Base-by-base conservation (phyloP, 2,797 vertebrate genomes). In the Scleropages formosus region DNA sequence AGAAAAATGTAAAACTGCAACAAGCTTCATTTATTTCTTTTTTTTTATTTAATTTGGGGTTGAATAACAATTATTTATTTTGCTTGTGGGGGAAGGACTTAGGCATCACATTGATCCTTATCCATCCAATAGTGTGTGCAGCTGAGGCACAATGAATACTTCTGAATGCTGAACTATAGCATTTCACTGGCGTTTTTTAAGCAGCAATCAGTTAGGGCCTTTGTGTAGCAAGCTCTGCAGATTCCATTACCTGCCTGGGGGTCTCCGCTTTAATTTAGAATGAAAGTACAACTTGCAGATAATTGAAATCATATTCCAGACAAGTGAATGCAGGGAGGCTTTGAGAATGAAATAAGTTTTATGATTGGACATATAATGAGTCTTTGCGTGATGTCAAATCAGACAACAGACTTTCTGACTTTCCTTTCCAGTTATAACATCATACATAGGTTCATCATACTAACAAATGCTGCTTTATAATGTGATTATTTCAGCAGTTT, bases 231-330 rank as follows among this genome's bases (percentile, higher is more conserved):
- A 76, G 53, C 47, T 47, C 8, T 4, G 66, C 61, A 56, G 81
- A 82, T 83, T 72, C 82, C 84, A 86, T 88, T 79, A 81, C 75
- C 80, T 80, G 65, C 83, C 80, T 63, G 62, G 82, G 73, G 75
- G 78, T 79, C 68, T 73, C 56, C 67, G 80, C 77, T 60, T 83
- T 87, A 80, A 85, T 83, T 88, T 77, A 69, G 49, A 77, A 80
- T 83, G 67, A 69, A 68, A 73, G 69, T 78, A 76, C 62, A 56
- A 67, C 72, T 72, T 77, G 71, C 47, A 80, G 78, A 79, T 89
- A 85, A 89, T 87, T 89, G 87, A 87, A 88, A 80, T 73, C 74
- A 63, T 69, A 0, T 75, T 72, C 75, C 80, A 65, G 80, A 83
- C 84, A 77, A 77, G 78, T 44, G 63, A 60, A 68, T 77, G 62